phyloP scores from a whole-genome alignment of 2,888 invertebrate genomes.

The Trilocha varians region DNA sequence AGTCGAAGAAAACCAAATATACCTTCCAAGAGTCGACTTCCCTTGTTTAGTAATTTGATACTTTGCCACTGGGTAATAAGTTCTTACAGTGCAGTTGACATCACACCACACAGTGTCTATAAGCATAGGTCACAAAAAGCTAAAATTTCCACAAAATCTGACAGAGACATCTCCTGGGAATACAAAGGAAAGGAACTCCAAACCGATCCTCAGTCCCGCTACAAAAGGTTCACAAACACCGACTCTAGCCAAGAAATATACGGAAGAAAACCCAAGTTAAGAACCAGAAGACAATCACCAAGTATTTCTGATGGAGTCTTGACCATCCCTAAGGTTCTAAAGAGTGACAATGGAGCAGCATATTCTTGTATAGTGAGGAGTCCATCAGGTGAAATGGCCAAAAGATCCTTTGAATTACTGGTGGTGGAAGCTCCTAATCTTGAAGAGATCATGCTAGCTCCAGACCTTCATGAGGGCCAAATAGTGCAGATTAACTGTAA shows the following conservation, averaged over 20 bases:
- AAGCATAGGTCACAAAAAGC: no score
- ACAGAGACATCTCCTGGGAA: slow-evolving; percentile 66
- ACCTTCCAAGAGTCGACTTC: no score
- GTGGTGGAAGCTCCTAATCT: slow-evolving; percentile 84
- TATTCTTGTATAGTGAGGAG: slow-evolving; percentile 86
- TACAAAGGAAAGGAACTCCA: slow-evolving; percentile 60
- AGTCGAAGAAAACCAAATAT: no score
- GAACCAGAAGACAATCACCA: slow-evolving; percentile 43
- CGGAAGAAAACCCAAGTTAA: slow-evolving; percentile 65
- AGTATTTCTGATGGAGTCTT: slow-evolving; percentile 66
- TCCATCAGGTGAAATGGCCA: slow-evolving; percentile 83
- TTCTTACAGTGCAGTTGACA: no score
- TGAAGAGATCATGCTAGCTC: slow-evolving; percentile 86
- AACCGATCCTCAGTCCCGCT: slow-evolving; percentile 40
- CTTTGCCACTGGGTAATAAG: no score
- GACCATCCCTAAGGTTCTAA: slow-evolving; percentile 74
- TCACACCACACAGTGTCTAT: no score
- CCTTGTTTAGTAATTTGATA: no score
- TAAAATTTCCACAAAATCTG: no score
- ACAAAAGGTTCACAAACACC: slow-evolving; percentile 41
- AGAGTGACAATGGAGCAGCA: slow-evolving; percentile 79
- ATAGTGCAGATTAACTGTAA: slow-evolving; percentile 88
- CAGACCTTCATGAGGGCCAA: slow-evolving; percentile 86
- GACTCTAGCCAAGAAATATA: slow-evolving; percentile 56
- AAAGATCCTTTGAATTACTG: slow-evolving; percentile 79